Evolutionary conservation across 2,797 vertebrate species (phyloP), one percentile per base, ranked within the genome.

Genomic region (Champsocephalus gunnari): DNA sequence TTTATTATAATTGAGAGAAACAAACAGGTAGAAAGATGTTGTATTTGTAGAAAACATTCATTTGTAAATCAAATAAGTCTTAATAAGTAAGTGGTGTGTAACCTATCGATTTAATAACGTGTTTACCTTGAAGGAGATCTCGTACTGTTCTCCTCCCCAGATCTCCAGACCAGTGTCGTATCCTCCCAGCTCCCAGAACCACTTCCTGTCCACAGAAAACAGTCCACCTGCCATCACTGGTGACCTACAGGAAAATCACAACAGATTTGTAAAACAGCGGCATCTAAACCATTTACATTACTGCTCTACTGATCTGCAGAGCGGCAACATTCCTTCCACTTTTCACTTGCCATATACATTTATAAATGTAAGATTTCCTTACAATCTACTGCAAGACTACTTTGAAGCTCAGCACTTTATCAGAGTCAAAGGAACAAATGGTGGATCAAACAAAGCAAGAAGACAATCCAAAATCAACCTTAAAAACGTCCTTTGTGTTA

Each of bases 81-180:
- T 19, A 3, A 21, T 65, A 14, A 65, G 32, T n/a, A 32, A 16
- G 0, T 65, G 7, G 4, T 16, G 21, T 24, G 24, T 24, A 45
- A 14, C 17, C 16, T 12, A 9, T 6, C 6, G 10, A 7, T 38
- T 48, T 41, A 3, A 11, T 43, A 28, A 28, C 0, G 4, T 38
- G 24, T 55, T 94, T 90, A 99, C 98, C 97, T 99, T 99, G 93
- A 99, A 99, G 1, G 98, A 99, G 91, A 99, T 99, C 93, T 99
- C 98, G 24, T 99, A 99, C 85, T 99, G 97, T 66, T 99, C 97
- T 90, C 98, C 98, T 90, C 98, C 98, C 98, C 98, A 99, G 93
- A 99, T 99, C 93, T 99, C 98, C 92, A 99, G 95, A 66, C 98
- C 97, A 2, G 96, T 93, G 92, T 98, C 97, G n/a, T 98, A 98